Base-by-base conservation (phyloP, 2,113 vertebrate species). In the Labrus mixtus region DNA sequence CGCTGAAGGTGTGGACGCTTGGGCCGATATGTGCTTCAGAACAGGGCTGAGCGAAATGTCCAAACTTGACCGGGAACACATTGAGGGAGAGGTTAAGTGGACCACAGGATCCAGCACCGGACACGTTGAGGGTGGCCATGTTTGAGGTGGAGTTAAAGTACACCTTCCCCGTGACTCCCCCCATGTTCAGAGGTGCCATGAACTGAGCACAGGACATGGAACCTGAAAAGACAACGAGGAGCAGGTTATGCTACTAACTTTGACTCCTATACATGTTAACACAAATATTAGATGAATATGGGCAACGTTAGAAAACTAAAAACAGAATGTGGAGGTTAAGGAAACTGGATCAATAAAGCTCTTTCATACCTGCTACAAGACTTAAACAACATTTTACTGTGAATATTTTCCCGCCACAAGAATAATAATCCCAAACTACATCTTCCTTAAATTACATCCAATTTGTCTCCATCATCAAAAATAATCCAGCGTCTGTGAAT, bases 61-160 rank as follows among this genome's bases (percentile, higher is more conserved):
- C 94, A 1, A 91, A 94, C 92, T 92, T 94, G 23, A 95, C 92
- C 0, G 95, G 95, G 66, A 94, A 96, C 36, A 79, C 56, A 0
- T 86, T 93, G 10, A 96, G 56, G 29, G 89, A 91, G 39, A 95
- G 22, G 23, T 85, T 90, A 19, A 93, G 39, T 1, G 54, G 16
- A 10, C 0, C 41, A 54, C 94, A 95, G 36, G 64, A 55, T 50
- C 89, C 86, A 2, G 54, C 61, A 1, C 92, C 92, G 8, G 85
- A 89, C 36, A 95, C 50, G 3, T 85, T 91, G 10, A 93, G 41
- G 0, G n/a, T 70, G 20, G 92, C 91, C 5, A 13, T 84, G 63
- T 59, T 37, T 10, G 81, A 72, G 1, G 10, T 41, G 10, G 92
- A 89, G 58, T 95, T 43, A 65, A 95, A 92, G 22, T 23, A 3